Evolutionary conservation across 1,140 invertebrate species (phyloP), one percentile per base, ranked within the genome.

Genomic region (Brachionus angularis): DNA sequence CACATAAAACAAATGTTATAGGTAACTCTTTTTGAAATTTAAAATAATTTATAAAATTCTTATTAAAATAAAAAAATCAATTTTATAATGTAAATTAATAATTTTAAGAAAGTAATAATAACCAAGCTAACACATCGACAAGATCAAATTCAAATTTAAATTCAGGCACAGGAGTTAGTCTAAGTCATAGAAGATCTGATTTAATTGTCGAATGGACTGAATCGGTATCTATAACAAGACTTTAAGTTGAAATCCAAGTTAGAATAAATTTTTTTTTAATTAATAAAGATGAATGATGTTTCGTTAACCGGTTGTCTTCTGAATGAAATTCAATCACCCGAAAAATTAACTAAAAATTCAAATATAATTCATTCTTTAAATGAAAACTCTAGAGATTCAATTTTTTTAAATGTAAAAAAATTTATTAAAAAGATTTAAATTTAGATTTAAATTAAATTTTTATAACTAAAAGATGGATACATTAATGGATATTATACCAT

Each of bases 251-350:
- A n/a, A n/a, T n/a, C n/a, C n/a, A n/a, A n/a, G n/a, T n/a, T n/a
- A n/a, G n/a, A n/a, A n/a, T n/a, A n/a, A n/a, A n/a, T n/a, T n/a
- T n/a, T n/a, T n/a, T n/a, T n/a, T n/a, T n/a, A n/a, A n/a, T n/a
- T n/a, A n/a, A n/a, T n/a, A n/a, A n/a, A 46, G 42, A 67, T 67
- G 62, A 67, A 46, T 33, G 62, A 67, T 46, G 47, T 67, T 21
- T 67, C 62, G 8, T n/a, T 67, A 1, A 46, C 29, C 10, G 62
- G 42, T 33, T 67, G 62, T 67, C 36, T 67, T 47, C 21, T 67
- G 21, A n/a, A 27, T 4, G 62, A 67, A 3, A 47, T 67, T 47
- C 62, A 67, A 67, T 21, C 62, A 21, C 27, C 42, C 3, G 62
- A 67, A 34, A 67, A 47, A 46, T n/a, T 16, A 12, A 31, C 27